phyloP scores from a whole-genome alignment of 2,113 vertebrate genomes.

The Penelope pileata region DNA sequence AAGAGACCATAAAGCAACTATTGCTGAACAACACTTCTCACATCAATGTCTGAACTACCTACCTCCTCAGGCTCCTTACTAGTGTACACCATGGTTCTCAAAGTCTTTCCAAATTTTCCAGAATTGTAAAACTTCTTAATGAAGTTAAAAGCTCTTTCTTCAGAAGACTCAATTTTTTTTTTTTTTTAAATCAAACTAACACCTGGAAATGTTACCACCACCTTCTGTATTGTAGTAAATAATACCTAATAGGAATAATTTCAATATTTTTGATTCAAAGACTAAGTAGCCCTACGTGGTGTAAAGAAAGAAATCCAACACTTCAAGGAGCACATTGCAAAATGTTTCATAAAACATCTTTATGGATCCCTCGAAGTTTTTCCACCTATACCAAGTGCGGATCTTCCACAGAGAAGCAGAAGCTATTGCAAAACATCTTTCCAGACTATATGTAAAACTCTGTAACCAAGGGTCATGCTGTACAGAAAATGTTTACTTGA shows the following conservation, averaged over 20 bases:
- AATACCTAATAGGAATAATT: not conserved
- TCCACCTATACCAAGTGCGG: not conserved
- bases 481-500: not conserved
- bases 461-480: not conserved
- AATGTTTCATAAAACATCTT: not conserved
- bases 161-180: not conserved
- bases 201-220: not conserved
- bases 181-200: not conserved
- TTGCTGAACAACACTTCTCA: not conserved
- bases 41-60: not conserved
- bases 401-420: not conserved
- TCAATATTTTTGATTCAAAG: not conserved
- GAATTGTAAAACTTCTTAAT: not conserved
- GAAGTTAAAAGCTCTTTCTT: not conserved
- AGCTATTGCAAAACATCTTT: not conserved
- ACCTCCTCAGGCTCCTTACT: not conserved
- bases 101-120: not conserved
- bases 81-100: not conserved
- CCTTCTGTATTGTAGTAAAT: not conserved
- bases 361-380: not conserved
- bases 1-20: not conserved
- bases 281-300: not conserved
- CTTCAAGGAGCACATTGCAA: not conserved
- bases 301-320: not conserved
- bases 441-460: not conserved